A percentile compares a stretch with the other conserved stretches of the same genome.
phyloP scores from a whole-genome alignment of 30 jellyfish, hydroid and myxozoan species.

The Hydractinia symbiolongicarpus region DNA sequence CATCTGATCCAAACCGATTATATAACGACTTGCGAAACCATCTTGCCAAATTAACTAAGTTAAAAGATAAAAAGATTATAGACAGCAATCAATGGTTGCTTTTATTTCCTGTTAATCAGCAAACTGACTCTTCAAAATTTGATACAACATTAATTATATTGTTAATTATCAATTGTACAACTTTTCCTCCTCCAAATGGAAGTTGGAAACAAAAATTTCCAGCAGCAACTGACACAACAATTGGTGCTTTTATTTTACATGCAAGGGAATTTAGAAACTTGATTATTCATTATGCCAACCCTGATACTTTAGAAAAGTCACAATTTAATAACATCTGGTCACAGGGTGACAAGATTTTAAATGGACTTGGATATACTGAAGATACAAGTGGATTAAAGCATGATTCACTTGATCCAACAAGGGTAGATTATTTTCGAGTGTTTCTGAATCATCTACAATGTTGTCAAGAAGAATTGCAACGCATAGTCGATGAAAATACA shows the following conservation, averaged over 20 bases:
- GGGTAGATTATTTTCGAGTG: neutral
- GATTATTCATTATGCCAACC: neutral
- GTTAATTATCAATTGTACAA: neutral
- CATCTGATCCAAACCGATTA: neutral
- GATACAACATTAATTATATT: neutral
- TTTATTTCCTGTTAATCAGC: neutral
- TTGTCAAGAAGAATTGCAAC: neutral
- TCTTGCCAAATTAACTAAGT: no score
- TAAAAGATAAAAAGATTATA: neutral
- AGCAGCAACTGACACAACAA: neutral
- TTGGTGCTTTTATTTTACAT: neutral
- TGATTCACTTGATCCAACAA: neutral
- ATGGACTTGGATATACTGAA: neutral
- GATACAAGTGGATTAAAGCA: neutral
- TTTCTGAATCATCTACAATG: neutral
- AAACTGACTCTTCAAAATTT: slow-evolving; percentile 5
- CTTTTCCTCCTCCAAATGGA: neutral
- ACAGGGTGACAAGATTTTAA: neutral
- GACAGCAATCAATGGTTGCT: neutral
- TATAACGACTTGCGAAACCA: neutral
- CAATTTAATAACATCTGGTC: neutral
- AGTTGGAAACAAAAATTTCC: slow-evolving; percentile 13
- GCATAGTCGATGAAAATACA: neutral
- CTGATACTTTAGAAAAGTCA: neutral
- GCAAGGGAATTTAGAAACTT: neutral